These are phyloP conservation scores for Drosophila mercatorum DNA, from an alignment of 2,888 invertebrate species.

Conservation along the genomic window DNA sequence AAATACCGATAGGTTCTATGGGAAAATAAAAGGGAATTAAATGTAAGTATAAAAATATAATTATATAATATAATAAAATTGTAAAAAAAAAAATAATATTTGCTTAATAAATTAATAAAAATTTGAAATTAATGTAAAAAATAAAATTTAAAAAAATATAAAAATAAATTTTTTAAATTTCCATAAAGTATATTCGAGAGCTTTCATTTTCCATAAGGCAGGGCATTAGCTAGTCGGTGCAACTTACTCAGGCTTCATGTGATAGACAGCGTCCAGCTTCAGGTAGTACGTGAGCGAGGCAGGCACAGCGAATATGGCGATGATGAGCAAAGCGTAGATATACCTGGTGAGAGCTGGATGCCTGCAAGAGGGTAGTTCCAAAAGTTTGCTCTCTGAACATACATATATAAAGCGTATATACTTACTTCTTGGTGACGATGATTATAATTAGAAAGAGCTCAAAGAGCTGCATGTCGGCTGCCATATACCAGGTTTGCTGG, in stretches of 20 bases:
- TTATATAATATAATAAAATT: neutral
- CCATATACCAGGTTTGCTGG: conserved; percentile 83
- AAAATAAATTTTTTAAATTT: neutral
- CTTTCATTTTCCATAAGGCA: neutral
- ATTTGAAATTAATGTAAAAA: neutral
- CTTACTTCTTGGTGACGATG: conserved; percentile 75
- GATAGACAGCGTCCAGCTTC: conserved; percentile 72
- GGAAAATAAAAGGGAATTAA: neutral
- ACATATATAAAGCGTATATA: neutral
- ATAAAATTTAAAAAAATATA: neutral
- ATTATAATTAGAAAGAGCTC: conserved; percentile 70
- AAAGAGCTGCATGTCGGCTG: conserved; percentile 82
- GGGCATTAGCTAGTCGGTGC: neutral
- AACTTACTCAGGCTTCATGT: conserved; percentile 79
- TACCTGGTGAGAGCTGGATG: conserved; percentile 51
- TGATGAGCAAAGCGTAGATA: conserved; percentile 42
- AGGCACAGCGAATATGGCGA: conserved; percentile 54
- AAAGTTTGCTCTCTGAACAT: neutral
- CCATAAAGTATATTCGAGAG: neutral
- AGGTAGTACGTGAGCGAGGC: conserved; percentile 70
- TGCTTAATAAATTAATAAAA: neutral
- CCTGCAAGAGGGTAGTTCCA: conserved; percentile 39
- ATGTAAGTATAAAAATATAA: neutral
- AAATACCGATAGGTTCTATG: conserved; percentile 79
- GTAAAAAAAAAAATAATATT: neutral